Evolutionary conservation across 2,113 vertebrate genomes (phyloP), one percentile per base, ranked within the genome.

Genomic region (Passer montanus): DNA sequence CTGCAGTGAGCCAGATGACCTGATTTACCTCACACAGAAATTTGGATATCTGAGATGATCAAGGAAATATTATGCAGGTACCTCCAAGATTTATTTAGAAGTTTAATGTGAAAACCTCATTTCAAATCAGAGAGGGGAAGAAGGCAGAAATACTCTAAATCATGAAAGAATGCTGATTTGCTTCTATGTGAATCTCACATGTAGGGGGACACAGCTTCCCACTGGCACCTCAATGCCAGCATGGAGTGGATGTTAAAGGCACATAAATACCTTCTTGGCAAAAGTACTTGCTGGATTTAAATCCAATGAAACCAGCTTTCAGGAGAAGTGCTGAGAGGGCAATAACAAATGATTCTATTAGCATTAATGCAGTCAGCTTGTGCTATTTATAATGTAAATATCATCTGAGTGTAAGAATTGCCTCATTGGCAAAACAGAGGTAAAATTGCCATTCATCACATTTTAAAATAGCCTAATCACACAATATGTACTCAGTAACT

Each of bases 331-430:
- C 91, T 93, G 89, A 95, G 90, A 90, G 84, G 47, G 89, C 75
- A 96, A 37, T 91, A 85, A 91, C 60, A 93, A 91, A 96, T 74
- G 43, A 68, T 85, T 87, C 88, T 83, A 76, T 96, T 85, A 90
- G 79, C 69, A 92, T 90, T 91, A 94, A 96, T 84, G 72, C 83
- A 89, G 88, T 75, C 46, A 6, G 75, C 85, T 91, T 68, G 37
- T 77, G 79, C 75, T 94, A 73, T 94, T 94, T 93, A 91, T 95
- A 94, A 93, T 55, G 62, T 79, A 93, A 97, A 96, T 89, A 94
- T 75, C 85, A 76, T 81, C 64, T 63, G 66, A 87, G 89, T 89
- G 47, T 70, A 90, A 89, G 96, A 94, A 79, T 78, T 78, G 69
- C 87, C 73, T 73, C 60, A 72, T 6, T 91, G 84, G 87, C 60